A percentile compares a stretch with the other conserved stretches of the same genome.
Evolutionary conservation across 1,140 invertebrate species (phyloP).

Genomic region (Helicoverpa armigera): DNA sequence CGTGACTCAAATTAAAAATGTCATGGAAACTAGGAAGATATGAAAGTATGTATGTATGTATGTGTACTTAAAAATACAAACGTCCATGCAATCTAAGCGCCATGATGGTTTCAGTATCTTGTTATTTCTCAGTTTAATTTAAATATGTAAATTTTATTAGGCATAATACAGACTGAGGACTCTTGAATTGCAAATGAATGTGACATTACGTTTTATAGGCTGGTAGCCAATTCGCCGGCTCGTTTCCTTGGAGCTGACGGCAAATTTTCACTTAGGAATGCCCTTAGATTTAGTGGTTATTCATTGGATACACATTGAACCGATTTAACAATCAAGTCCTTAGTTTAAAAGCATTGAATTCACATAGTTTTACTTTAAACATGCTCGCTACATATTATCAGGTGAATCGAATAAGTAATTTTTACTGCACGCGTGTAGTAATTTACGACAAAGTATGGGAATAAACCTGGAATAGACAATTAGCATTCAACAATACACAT

Average conservation of each 20-base stretch:
- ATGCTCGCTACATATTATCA: not conserved
- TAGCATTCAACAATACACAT: constrained; percentile 21
- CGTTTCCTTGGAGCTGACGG: constrained; percentile 75
- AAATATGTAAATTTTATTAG: constrained; percentile 86
- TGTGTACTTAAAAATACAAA: constrained; percentile 46
- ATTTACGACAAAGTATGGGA: constrained; percentile 30
- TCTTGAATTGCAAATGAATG: constrained; percentile 86
- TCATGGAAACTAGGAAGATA: constrained; percentile 23
- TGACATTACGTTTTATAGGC: constrained; percentile 84
- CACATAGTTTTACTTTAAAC: constrained; percentile 8
- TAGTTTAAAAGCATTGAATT: not conserved
- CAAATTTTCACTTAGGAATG: constrained; percentile 83
- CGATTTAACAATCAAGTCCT: constrained; percentile 4
- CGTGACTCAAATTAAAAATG: constrained; percentile 42
- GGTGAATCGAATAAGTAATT: constrained; percentile 15
- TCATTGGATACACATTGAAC: constrained; percentile 53
- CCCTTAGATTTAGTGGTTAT: constrained; percentile 63
- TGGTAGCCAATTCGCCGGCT: constrained; percentile 81
- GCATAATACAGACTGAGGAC: constrained; percentile 83
- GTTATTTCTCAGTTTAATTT: constrained; percentile 85
- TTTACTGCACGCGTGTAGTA: constrained; percentile 9
- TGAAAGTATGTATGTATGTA: constrained; percentile 35
- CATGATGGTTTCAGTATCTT: constrained; percentile 78
- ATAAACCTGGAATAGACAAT: constrained; percentile 28
- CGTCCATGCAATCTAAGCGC: constrained; percentile 68